Evolutionary conservation across 64 coral and sea anemone genomes (phyloP).

Genomic region (Dendrophyllia cribrosa): DNA sequence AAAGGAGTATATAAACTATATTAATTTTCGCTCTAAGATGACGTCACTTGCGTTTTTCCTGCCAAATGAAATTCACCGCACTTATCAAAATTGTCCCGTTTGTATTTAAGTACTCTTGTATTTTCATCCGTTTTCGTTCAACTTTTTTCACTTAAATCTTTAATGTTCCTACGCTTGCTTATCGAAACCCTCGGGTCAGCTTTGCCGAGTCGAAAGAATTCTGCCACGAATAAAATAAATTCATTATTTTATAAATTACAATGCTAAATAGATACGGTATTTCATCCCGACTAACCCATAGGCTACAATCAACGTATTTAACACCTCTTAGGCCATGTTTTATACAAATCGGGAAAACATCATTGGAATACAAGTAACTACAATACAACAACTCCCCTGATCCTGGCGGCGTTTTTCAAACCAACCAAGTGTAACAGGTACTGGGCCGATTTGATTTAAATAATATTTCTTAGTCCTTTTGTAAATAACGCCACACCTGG

Average conservation of each 20-base stretch:
- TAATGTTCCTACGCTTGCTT: background rate
- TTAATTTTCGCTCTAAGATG: slow-evolving; percentile 11
- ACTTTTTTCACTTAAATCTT: background rate
- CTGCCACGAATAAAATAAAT: slow-evolving; percentile 18
- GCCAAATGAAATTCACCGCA: slow-evolving; percentile 7
- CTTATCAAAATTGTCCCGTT: background rate
- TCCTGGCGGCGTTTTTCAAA: slow-evolving; percentile 12
- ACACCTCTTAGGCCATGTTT: slow-evolving; percentile 13
- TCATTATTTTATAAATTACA: slow-evolving; percentile 56
- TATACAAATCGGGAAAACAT: background rate
- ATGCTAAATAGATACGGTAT: slow-evolving; percentile 15
- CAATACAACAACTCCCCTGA: background rate
- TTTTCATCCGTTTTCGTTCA: background rate
- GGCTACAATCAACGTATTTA: slow-evolving; percentile 24
- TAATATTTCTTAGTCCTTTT: slow-evolving; percentile 49
- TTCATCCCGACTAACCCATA: slow-evolving; percentile 13
- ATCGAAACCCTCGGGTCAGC: background rate
- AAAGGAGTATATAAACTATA: slow-evolving; percentile 1
- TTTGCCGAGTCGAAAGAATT: background rate
- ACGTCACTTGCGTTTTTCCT: slow-evolving; percentile 29
- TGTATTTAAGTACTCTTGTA: background rate
- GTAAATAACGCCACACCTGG: slow-evolving; percentile 57
- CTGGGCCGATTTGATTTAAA: slow-evolving; percentile 52
- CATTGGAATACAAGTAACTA: background rate
- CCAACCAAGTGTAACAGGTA: slow-evolving; percentile 43